Conservation (phyloP, 2,797 vertebrate genomes). For the Melanotaenia maccullochi region DNA sequence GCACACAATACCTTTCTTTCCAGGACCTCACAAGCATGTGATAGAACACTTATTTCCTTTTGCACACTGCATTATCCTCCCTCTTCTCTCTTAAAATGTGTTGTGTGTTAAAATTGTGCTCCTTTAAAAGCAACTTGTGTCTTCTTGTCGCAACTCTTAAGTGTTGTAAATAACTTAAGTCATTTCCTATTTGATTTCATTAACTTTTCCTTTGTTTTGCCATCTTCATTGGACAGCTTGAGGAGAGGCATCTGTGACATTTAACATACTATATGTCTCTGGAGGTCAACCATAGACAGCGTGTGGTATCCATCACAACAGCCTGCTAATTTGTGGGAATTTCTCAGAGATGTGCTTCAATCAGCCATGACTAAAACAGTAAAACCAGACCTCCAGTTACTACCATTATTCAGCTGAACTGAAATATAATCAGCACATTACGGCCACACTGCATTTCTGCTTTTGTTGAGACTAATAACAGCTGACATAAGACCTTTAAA, state of each 20-base stretch:
- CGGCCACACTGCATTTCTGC: neutral
- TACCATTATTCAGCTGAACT: neutral
- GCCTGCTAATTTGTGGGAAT: neutral
- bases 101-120: neutral
- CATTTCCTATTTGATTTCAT: neutral
- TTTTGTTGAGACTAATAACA: neutral
- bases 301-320: neutral
- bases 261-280: neutral
- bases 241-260: neutral
- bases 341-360: neutral
- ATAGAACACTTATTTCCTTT: neutral
- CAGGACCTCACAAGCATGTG: neutral
- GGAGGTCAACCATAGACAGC: neutral
- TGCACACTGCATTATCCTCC: neutral
- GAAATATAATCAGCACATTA: neutral
- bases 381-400: constrained; percentile 16
- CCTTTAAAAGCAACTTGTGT: too few relatives aligned
- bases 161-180: neutral
- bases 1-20: neutral
- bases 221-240: too few relatives aligned
- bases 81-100: neutral
- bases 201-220: too few relatives aligned
- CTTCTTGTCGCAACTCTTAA: neutral
- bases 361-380: neutral
- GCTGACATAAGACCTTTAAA: neutral